Evolutionary conservation across 2,797 vertebrate genomes (phyloP).

Genomic region (Gila robusta): DNA sequence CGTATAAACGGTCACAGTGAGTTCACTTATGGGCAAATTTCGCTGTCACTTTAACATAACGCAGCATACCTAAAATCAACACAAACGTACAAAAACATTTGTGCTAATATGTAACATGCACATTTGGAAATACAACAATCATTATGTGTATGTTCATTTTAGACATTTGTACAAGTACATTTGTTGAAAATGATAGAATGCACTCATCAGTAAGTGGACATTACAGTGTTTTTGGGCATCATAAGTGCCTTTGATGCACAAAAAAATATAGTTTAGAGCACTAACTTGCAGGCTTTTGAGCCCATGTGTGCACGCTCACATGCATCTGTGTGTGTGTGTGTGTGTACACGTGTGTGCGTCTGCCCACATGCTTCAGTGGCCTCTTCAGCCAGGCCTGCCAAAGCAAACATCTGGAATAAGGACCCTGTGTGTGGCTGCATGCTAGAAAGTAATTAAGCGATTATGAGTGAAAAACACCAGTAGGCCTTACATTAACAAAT

Average conservation of each 20-base stretch:
- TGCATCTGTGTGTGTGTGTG: constrained; percentile 45
- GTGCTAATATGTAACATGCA: neutral
- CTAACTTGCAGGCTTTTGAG: neutral
- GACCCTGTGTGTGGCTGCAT: constrained; percentile 62
- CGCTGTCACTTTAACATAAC: constrained; percentile 36
- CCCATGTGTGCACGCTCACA: constrained; percentile 27
- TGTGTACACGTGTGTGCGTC: constrained; percentile 16
- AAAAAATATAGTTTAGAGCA: neutral
- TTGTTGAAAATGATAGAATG: neutral
- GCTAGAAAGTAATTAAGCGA: constrained; percentile 62
- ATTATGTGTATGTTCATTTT: neutral
- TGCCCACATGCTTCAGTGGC: constrained; percentile 61
- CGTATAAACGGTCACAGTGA: constrained; percentile 14
- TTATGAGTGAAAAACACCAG: constrained; percentile 65
- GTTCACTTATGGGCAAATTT: constrained; percentile 32
- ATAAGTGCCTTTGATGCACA: neutral
- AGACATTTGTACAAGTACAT: neutral
- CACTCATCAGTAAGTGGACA: neutral
- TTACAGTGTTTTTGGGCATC: neutral
- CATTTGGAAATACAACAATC: constrained; percentile 2
- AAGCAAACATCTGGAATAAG: constrained; percentile 66
- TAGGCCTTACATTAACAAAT: constrained; percentile 65
- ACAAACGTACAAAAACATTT: constrained; percentile 17
- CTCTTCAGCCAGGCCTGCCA: constrained; percentile 61
- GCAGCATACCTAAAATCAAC: constrained; percentile 8